Percentiles rank a stretch among this genome's conserved stretches.
Evolutionary conservation across 2,888 invertebrate species (phyloP).

Genomic region (Drosophila rellima): DNA sequence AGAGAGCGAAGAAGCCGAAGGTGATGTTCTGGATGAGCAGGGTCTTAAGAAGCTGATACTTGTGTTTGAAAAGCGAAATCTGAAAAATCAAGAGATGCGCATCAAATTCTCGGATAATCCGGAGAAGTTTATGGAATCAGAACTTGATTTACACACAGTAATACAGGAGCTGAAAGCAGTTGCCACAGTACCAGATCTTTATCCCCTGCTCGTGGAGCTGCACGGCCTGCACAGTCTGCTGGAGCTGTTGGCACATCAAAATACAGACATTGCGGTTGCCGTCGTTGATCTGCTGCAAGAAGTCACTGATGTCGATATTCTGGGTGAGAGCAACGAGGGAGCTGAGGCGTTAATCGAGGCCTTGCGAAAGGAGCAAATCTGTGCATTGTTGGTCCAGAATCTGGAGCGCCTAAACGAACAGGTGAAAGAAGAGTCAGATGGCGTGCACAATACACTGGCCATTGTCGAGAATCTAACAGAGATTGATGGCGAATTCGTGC

Average conservation of each 20-base stretch:
- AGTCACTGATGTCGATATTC: constrained; percentile 97
- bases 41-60: constrained; percentile 95
- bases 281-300: constrained; percentile 90
- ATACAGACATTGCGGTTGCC: constrained; percentile 89
- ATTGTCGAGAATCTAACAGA: constrained; percentile 98
- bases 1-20: constrained; percentile 92
- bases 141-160: constrained; percentile 95
- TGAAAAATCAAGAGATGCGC: constrained; percentile 98
- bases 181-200: constrained; percentile 98
- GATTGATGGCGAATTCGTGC: constrained; percentile 93
- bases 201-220: constrained; percentile 95
- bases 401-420: constrained; percentile 96
- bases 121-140: constrained; percentile 99
- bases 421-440: constrained; percentile 97
- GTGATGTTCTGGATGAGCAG: constrained; percentile 95
- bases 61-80: constrained; percentile 96
- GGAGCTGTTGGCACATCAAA: constrained; percentile 97
- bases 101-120: constrained; percentile 99
- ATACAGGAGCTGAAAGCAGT: constrained; percentile 96
- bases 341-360: constrained; percentile 95
- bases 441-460: constrained; percentile 96
- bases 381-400: constrained; percentile 96
- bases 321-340: constrained; percentile 96
- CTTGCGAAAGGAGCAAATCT: constrained; percentile 94
- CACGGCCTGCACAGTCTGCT: constrained; percentile 96